A percentile compares a stretch with the other conserved stretches of the same genome.
phyloP scores from a whole-genome alignment of 2,113 vertebrate species.

The Nannospalax galili region DNA sequence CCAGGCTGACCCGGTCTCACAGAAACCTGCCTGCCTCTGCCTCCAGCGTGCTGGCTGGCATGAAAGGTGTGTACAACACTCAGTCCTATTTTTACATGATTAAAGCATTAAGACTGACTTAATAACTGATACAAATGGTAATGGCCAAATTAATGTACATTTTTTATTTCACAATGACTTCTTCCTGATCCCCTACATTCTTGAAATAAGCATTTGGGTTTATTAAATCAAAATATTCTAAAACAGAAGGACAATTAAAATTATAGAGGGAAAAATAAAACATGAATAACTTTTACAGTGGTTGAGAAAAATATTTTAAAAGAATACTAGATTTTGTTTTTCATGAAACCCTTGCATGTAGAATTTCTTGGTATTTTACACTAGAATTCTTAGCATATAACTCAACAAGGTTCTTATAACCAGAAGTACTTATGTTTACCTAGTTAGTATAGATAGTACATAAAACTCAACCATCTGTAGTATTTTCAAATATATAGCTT shows the following conservation, averaged over 20 bases:
- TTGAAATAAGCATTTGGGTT: neutral
- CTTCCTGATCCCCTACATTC: conserved; percentile 20
- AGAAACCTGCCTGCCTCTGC: no score
- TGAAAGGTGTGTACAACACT: no score
- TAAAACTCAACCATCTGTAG: conserved; percentile 11
- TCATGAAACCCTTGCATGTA: neutral
- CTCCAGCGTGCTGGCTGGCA: no score
- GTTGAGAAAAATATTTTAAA: neutral
- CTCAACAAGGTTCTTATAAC: conserved; percentile 6
- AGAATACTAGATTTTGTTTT: neutral
- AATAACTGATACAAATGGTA: conserved; percentile 17
- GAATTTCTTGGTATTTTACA: conserved; percentile 15
- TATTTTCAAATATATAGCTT: conserved; percentile 36
- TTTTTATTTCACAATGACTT: neutral
- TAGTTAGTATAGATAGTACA: conserved; percentile 21
- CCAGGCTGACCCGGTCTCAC: no score
- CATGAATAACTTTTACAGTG: neutral
- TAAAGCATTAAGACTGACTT: neutral
- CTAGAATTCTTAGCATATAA: conserved; percentile 47
- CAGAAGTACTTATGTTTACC: conserved; percentile 14
- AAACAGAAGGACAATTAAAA: neutral
- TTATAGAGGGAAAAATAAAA: neutral
- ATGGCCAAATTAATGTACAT: neutral
- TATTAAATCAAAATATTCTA: conserved; percentile 39
- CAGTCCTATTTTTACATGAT: no score